A percentile compares a stretch with the other conserved stretches of the same genome.
These are phyloP conservation scores for Tokudaia tokunoshimensis DNA, from an alignment of 2,797 vertebrate species.

Conservation along the genomic window DNA sequence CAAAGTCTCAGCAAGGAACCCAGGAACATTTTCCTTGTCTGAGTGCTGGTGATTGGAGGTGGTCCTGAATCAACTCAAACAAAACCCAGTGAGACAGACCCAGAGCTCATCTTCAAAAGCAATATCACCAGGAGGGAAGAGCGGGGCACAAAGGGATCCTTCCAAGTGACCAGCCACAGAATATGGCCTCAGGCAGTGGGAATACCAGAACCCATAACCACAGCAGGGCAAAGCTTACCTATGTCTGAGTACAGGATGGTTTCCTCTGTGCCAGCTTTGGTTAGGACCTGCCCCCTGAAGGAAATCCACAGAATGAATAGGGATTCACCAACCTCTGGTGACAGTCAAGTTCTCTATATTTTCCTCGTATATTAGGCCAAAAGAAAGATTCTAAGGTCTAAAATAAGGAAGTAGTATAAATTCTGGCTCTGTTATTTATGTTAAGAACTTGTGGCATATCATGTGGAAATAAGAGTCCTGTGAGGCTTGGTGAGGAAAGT, in stretches of 20 bases:
- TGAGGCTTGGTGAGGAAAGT: slow-evolving; percentile 6
- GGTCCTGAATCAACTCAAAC: background rate
- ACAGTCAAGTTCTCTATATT: background rate
- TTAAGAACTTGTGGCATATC: background rate
- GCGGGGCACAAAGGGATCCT: background rate
- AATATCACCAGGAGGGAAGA: background rate
- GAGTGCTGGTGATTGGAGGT: background rate
- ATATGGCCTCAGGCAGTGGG: background rate
- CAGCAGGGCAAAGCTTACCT: slow-evolving; percentile 88
- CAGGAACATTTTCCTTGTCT: background rate
- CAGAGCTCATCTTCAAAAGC: background rate
- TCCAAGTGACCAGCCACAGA: background rate
- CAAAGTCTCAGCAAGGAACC: background rate
- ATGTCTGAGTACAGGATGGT: slow-evolving; percentile 93
- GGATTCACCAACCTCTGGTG: slow-evolving; percentile 48
- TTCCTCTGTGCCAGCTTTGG: slow-evolving; percentile 94
- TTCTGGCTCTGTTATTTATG: background rate
- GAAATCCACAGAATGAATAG: slow-evolving; percentile 61
- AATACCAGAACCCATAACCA: background rate
- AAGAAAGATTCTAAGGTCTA: slow-evolving; percentile 7
- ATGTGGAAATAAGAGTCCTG: slow-evolving; percentile 8
- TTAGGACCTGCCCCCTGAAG: slow-evolving; percentile 96
- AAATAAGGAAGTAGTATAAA: background rate
- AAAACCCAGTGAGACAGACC: background rate
- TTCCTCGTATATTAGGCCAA: background rate